Conservation (phyloP, 1,140 invertebrate species). For the Leguminivora glycinivorella region DNA sequence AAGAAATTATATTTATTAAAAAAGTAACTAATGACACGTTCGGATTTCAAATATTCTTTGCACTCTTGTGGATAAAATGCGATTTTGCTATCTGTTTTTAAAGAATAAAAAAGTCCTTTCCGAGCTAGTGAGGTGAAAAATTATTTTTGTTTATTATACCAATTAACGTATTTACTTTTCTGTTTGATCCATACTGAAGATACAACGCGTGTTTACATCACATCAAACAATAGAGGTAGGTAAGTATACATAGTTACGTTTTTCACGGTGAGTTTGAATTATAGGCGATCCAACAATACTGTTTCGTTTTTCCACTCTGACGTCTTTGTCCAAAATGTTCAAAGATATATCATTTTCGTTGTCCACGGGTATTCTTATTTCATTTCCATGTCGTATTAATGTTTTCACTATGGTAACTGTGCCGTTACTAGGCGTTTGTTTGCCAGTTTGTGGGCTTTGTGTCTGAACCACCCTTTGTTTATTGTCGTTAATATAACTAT, state of each 20-base stretch:
- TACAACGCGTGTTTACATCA: neutral
- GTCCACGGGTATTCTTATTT: conserved; percentile 54
- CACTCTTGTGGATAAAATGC: no score
- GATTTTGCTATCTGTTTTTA: no score
- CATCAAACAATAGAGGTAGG: no score
- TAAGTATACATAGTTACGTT: neutral
- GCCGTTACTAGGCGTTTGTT: conserved; percentile 33
- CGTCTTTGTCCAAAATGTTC: conserved; percentile 36
- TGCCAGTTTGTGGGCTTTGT: conserved; percentile 34
- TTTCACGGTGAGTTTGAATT: neutral
- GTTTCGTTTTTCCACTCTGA: neutral
- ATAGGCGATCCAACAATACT: neutral
- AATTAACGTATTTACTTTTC: no score
- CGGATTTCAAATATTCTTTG: no score
- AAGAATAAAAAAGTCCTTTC: no score
- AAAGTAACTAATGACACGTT: no score
- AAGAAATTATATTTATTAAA: no score
- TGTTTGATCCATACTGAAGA: no score
- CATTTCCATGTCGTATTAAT: conserved; percentile 40
- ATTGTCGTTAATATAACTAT: conserved; percentile 38
- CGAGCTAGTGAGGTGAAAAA: no score
- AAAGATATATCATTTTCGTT: conserved; percentile 43
- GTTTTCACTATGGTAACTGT: conserved; percentile 44
- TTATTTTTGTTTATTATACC: no score
- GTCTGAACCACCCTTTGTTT: conserved; percentile 46